These are phyloP conservation scores for Cephus pygmeus DNA, from an alignment of 2,888 invertebrate species.

Conservation along the genomic window DNA sequence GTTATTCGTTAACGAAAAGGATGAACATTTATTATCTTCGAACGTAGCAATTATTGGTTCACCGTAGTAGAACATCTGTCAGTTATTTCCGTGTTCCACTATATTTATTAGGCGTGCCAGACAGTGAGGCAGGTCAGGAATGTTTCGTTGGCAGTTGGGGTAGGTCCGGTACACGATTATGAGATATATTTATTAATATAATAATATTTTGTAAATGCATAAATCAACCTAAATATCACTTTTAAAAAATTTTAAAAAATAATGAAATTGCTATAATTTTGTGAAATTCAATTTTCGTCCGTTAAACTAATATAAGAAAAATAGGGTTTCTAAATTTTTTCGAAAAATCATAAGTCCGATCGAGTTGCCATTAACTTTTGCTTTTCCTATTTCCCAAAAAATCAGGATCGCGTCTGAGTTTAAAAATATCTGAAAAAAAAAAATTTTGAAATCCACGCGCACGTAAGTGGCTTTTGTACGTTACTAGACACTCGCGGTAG, in stretches of 20 bases:
- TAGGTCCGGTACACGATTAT: background rate
- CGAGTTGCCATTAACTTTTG: too few relatives aligned
- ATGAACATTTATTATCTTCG: background rate
- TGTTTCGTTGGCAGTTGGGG: background rate
- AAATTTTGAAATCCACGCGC: background rate
- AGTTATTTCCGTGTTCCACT: background rate
- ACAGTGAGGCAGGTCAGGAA: background rate
- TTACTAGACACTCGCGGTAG: constrained; percentile 6
- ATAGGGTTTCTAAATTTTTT: too few relatives aligned
- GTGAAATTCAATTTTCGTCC: background rate
- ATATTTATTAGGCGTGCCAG: background rate
- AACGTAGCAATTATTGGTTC: background rate
- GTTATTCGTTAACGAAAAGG: background rate
- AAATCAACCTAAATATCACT: background rate
- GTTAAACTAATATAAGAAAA: too few relatives aligned
- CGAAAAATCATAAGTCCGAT: too few relatives aligned
- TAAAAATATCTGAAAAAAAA: background rate
- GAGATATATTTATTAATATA: background rate
- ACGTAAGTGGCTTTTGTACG: constrained; percentile 7
- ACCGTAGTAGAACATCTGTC: background rate
- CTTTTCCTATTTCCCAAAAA: background rate
- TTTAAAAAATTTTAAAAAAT: background rate
- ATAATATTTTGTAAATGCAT: background rate
- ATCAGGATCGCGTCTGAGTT: background rate
- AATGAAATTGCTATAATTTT: background rate